Evolutionary conservation across 2,888 invertebrate species (phyloP).

Genomic region (Lysandra coridon): DNA sequence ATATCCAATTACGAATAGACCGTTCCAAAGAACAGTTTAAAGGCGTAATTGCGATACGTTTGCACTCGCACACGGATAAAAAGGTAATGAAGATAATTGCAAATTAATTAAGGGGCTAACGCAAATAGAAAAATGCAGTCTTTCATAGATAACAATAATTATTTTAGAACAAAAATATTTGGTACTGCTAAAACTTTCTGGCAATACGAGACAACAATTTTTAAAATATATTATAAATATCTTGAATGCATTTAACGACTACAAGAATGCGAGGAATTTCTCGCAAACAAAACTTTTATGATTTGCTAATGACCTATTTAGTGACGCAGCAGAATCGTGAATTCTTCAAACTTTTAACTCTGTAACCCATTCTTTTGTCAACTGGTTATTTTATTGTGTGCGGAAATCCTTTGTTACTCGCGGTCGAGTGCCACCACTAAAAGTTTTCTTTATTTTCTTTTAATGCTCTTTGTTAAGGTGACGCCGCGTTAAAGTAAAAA

Average conservation of each 20-base stretch:
- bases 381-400: constrained; percentile 27
- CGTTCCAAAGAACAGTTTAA: constrained; percentile 19
- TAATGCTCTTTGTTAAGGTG: constrained; percentile 3
- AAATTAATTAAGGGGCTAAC: background rate
- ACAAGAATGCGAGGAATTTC: background rate
- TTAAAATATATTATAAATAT: background rate
- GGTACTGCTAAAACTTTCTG: no score
- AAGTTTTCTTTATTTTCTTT: constrained; percentile 23
- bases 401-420: constrained; percentile 20
- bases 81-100: background rate
- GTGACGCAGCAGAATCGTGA: constrained; percentile 40
- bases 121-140: no score
- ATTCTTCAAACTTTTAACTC: constrained; percentile 35
- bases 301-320: constrained; percentile 60
- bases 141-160: no score
- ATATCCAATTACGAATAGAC: constrained; percentile 12
- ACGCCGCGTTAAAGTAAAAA: no score
- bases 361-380: constrained; percentile 33
- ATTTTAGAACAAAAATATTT: no score
- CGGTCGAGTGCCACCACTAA: background rate
- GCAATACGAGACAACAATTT: no score
- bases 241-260: background rate
- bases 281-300: constrained; percentile 56
- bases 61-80: background rate
- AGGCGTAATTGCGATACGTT: constrained; percentile 13